These are phyloP conservation scores for Miltochrista miniata DNA, from an alignment of 2,888 invertebrate species.

Conservation along the genomic window DNA sequence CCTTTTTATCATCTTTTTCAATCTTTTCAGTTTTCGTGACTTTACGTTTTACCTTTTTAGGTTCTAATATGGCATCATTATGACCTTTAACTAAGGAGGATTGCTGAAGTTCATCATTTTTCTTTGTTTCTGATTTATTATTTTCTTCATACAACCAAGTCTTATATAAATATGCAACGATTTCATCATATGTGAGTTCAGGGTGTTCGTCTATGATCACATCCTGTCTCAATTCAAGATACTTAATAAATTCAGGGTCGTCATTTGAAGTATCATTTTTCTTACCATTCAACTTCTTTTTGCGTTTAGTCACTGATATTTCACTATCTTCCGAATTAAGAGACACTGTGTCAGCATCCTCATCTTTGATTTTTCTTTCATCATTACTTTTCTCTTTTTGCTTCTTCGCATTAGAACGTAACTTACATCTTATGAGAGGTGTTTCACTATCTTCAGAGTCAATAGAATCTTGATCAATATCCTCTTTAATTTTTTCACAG, in stretches of 20 bases:
- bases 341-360: constrained; percentile 42
- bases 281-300: constrained; percentile 33
- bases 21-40: constrained; percentile 49
- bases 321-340: constrained; percentile 47
- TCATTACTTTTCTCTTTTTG: constrained; percentile 22
- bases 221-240: constrained; percentile 76
- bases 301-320: constrained; percentile 43
- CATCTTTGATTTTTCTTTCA: constrained; percentile 32
- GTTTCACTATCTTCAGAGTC: constrained; percentile 42
- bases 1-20: constrained; percentile 43
- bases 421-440: constrained; percentile 31
- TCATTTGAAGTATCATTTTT: constrained; percentile 41
- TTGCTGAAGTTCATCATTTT: constrained; percentile 57
- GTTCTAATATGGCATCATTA: constrained; percentile 42
- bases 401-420: constrained; percentile 31
- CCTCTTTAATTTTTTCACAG: constrained; percentile 10
- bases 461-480: constrained; percentile 36
- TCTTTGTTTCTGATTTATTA: constrained; percentile 49
- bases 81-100: constrained; percentile 64
- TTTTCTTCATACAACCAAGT: constrained; percentile 65
- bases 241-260: constrained; percentile 76
- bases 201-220: constrained; percentile 79
- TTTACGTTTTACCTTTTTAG: constrained; percentile 50
- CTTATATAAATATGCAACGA: constrained; percentile 75
- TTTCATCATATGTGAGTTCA: constrained; percentile 72